Conservation (phyloP, 2,888 invertebrate genomes). For the Latheticus oryzae region DNA sequence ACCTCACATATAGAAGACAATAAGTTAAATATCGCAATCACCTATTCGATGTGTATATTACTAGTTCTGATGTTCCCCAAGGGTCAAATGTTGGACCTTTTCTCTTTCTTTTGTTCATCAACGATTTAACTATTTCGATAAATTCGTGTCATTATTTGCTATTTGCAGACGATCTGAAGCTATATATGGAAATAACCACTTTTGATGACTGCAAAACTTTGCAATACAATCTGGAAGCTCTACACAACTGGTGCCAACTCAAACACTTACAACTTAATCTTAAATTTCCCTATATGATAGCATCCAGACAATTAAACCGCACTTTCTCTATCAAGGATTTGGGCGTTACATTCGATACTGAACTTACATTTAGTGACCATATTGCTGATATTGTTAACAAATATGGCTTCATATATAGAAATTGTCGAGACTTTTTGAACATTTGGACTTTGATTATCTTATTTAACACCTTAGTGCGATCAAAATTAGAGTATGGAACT, state of each 20-base stretch:
- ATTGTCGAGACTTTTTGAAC: not conserved
- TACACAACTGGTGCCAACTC: not conserved
- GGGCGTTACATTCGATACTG: not conserved
- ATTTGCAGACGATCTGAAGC: not conserved
- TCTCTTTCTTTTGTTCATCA: not conserved
- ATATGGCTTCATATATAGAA: not conserved
- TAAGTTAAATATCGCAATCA: not conserved
- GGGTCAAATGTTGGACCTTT: too few species aligned
- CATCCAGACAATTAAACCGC: too few species aligned
- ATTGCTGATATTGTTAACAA: not conserved
- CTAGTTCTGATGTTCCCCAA: not conserved
- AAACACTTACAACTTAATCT: not conserved
- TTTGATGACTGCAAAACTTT: not conserved
- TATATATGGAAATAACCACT: not conserved
- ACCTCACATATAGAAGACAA: not conserved
- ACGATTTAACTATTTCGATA: not conserved
- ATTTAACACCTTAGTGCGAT: not conserved
- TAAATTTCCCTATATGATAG: too few species aligned
- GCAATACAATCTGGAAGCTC: not conserved
- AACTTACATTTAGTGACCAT: too few species aligned
- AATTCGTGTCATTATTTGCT: not conserved
- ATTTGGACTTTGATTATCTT: not conserved
- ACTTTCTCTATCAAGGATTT: not conserved
- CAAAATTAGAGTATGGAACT: not conserved
- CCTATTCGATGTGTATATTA: not conserved